These are phyloP conservation scores for Tetraneura akinire DNA, from an alignment of 1,140 invertebrate genomes.

Conservation along the genomic window DNA sequence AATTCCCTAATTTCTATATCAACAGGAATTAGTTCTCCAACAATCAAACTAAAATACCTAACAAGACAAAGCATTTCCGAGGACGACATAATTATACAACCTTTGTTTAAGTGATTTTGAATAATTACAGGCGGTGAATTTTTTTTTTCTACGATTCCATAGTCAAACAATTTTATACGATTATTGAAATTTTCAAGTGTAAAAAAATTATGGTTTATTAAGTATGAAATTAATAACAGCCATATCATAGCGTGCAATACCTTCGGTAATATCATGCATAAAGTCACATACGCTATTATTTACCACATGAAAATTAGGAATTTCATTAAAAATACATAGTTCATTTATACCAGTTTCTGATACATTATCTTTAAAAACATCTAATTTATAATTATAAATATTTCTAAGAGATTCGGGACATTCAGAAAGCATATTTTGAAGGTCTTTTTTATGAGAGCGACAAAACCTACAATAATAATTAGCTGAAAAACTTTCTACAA, in stretches of 20 bases:
- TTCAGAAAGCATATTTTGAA: not conserved
- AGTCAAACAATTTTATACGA: not conserved
- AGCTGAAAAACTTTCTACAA: not conserved
- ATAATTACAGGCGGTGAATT: not conserved
- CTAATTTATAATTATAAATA: not conserved
- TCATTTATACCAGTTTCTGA: not conserved
- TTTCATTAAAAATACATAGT: not conserved
- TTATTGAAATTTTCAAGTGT: not conserved
- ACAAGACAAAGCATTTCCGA: no score
- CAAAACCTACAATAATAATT: conserved; percentile 10
- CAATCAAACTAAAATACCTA: no score
- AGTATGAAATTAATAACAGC: not conserved
- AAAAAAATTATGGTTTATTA: not conserved
- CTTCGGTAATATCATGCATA: not conserved
- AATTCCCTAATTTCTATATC: not conserved
- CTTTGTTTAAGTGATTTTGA: not conserved
- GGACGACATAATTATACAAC: conserved; percentile 16
- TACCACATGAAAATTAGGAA: not conserved
- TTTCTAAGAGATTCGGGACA: not conserved
- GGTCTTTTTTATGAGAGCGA: not conserved
- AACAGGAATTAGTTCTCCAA: no score
- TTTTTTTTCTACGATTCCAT: not conserved
- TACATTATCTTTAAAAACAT: not conserved
- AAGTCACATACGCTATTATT: not conserved
- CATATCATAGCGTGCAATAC: not conserved